Conservation (phyloP, 2,113 vertebrate genomes). For the Gobiocypris rarus region DNA sequence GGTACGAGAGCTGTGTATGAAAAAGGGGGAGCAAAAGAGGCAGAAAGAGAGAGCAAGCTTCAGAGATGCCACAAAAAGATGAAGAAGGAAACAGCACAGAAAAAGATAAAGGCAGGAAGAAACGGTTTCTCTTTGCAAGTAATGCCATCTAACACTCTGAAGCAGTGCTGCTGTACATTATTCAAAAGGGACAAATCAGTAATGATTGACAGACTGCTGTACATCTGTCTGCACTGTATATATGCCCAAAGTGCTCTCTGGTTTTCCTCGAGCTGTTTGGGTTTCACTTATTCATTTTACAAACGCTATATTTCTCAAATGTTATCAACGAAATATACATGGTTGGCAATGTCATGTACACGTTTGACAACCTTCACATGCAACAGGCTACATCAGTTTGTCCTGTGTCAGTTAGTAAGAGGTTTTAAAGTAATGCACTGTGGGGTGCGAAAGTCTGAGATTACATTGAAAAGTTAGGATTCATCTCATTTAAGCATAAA, state of each 20-base stretch:
- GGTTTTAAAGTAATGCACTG: not conserved
- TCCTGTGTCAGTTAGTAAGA: not conserved
- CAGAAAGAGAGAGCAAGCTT: not conserved
- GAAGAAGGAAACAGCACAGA: not conserved
- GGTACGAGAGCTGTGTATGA: not conserved
- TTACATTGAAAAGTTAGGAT: not conserved
- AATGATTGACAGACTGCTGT: conserved; percentile 40
- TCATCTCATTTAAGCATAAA: no score
- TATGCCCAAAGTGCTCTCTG: not conserved
- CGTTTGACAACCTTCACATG: not conserved
- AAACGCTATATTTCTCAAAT: not conserved
- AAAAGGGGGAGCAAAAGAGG: no score
- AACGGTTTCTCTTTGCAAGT: conserved; percentile 37
- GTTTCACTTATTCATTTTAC: not conserved
- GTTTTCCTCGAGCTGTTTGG: not conserved
- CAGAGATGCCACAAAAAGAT: not conserved
- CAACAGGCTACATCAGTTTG: not conserved
- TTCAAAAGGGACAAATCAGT: conserved; percentile 37
- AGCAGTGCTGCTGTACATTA: conserved; percentile 32
- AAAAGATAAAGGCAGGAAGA: not conserved
- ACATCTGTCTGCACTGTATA: not conserved
- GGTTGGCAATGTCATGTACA: no score
- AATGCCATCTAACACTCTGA: not conserved
- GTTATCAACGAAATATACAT: not conserved
- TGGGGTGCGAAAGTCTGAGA: not conserved